Base-by-base conservation (phyloP, 2,888 invertebrate genomes). In the Xylophagus ater region DNA sequence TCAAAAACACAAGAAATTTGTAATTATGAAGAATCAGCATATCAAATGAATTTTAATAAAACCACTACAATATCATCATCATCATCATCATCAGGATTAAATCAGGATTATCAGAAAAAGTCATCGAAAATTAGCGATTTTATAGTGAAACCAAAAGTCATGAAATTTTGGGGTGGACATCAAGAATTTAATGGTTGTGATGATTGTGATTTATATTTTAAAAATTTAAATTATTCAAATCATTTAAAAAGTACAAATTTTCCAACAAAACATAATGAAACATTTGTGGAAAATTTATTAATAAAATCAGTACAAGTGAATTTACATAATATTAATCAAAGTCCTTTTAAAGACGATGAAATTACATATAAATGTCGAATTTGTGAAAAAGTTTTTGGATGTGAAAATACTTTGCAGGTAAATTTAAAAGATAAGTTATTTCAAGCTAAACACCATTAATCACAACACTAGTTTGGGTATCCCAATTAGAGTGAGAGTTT, bases 321-420 rank as follows among this genome's bases (percentile, higher is more conserved):
- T 43, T 37, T n/a, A n/a, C n/a, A n/a, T n/a, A n/a, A n/a, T n/a
- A n/a, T n/a, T n/a, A n/a, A n/a, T n/a, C n/a, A n/a, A n/a, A n/a
- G n/a, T n/a, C n/a, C n/a, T n/a, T n/a, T 29, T 9, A 25, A 19
- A 21, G 48, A 50, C 21, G 62, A 65, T 44, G 63, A 62, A 42
- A 54, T 55, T 25, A 64, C 62, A 47, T 64, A 58, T 43, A 62
- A 60, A 44, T 64, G 64, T 37, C 49, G 57, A 8, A 62, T 62
- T 17, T 64, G 64, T 47, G 63, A 65, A 34, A 64, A 64, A 47
- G 65, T 64, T 31, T 65, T 65, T 39, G 62, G 62, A 15, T 63
- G 61, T 49, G 58, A 60, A 4, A 56, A 58, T 48, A 63, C 64
- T 3, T 47, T 64, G 23, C 59, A 64, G 58, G 64, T 63, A 49